These are phyloP conservation scores for Eudyptes chrysolophus DNA, from an alignment of 2,113 vertebrate genomes.

Conservation along the genomic window DNA sequence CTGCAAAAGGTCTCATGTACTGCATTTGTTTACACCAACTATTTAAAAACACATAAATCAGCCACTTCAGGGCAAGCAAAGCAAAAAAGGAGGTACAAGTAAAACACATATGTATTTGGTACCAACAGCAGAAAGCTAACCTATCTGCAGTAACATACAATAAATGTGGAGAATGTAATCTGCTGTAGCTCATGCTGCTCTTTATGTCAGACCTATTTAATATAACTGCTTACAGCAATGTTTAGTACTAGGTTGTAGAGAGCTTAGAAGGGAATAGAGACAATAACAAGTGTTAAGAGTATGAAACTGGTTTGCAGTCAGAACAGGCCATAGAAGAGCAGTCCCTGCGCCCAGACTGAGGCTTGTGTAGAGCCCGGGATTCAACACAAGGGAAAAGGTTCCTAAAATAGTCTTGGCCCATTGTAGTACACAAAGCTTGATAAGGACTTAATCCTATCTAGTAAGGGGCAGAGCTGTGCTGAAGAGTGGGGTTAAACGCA, in stretches of 20 bases:
- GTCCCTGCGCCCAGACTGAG: background rate
- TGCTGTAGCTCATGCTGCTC: background rate
- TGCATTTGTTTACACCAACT: slow-evolving; percentile 62
- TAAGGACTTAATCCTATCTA: background rate
- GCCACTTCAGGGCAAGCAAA: slow-evolving; percentile 40
- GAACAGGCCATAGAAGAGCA: background rate
- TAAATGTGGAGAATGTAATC: background rate
- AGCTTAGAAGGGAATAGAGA: background rate
- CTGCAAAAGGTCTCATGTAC: slow-evolving; percentile 60
- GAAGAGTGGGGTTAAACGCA: background rate
- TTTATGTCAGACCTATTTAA: background rate
- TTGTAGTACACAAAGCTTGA: background rate
- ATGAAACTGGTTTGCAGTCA: background rate
- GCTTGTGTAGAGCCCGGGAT: background rate
- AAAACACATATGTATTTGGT: background rate
- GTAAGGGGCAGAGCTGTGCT: background rate
- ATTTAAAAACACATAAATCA: slow-evolving; percentile 57
- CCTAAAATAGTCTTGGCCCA: background rate
- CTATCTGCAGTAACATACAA: background rate
- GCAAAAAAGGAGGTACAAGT: background rate
- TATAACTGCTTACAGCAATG: background rate
- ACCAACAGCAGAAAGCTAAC: background rate
- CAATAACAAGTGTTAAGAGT: background rate
- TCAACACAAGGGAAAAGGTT: background rate
- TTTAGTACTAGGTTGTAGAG: background rate